Evolutionary conservation across 2,888 invertebrate genomes (phyloP).

Genomic region (Mimachlamys varia): DNA sequence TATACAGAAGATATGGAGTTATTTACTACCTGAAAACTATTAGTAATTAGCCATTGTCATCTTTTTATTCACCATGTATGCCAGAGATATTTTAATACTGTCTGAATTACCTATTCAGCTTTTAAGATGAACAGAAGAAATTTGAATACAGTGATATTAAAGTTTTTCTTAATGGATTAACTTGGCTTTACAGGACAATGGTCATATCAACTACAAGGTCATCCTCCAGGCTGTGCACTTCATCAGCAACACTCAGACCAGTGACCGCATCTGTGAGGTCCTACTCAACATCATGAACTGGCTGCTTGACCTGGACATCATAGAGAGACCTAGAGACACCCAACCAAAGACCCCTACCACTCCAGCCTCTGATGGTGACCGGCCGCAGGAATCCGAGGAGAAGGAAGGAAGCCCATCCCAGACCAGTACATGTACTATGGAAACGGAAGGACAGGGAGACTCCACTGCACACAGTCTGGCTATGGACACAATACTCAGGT

Average conservation of each 20-base stretch:
- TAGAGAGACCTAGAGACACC: constrained; percentile 68
- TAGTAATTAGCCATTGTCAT: too few species aligned
- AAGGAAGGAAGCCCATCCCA: constrained; percentile 46
- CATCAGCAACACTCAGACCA: constrained; percentile 92
- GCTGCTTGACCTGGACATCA: constrained; percentile 93
- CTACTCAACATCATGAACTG: constrained; percentile 95
- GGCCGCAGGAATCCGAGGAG: constrained; percentile 44
- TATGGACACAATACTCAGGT: constrained; percentile 86
- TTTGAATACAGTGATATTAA: too few species aligned
- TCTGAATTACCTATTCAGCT: too few species aligned
- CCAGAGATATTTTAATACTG: too few species aligned
- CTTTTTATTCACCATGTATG: too few species aligned
- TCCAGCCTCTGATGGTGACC: constrained; percentile 38
- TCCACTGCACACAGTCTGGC: constrained; percentile 87
- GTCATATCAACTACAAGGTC: constrained; percentile 94
- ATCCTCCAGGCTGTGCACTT: constrained; percentile 91
- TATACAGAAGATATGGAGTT: too few species aligned
- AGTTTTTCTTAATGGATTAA: too few species aligned
- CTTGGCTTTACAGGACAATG: constrained; percentile 86
- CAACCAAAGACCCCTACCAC: constrained; percentile 50
- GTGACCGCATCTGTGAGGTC: constrained; percentile 94
- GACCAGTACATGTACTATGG: constrained; percentile 49
- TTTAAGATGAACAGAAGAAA: too few species aligned
- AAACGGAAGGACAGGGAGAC: constrained; percentile 55
- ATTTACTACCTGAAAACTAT: too few species aligned